Evolutionary conservation across 2,888 invertebrate species (phyloP).

Genomic region (Acanthosepion pharaonis): DNA sequence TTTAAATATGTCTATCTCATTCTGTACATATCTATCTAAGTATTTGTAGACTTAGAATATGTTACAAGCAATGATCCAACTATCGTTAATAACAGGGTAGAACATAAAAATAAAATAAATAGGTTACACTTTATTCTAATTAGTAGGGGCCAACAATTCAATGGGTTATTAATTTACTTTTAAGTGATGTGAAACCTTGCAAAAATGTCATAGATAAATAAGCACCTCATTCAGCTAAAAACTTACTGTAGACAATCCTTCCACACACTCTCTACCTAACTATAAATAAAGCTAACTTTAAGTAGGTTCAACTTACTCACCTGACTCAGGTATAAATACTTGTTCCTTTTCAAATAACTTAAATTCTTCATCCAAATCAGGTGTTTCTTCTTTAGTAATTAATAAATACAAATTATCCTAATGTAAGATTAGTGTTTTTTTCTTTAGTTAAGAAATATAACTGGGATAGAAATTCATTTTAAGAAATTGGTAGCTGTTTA

Average conservation of each 20-base stretch:
- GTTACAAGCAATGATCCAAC: neutral
- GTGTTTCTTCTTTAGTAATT: neutral
- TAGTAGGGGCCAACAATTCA: neutral
- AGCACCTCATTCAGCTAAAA: neutral
- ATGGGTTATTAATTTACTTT: slow-evolving; percentile 11
- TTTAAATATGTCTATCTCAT: neutral
- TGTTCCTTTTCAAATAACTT: slow-evolving; percentile 16
- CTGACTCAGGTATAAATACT: neutral
- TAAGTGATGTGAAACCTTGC: neutral
- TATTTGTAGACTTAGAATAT: neutral
- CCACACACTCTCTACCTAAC: neutral
- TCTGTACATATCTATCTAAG: neutral
- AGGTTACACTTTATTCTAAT: slow-evolving; percentile 33
- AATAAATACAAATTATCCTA: too few species aligned
- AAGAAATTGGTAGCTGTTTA: too few species aligned
- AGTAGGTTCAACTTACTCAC: slow-evolving; percentile 17
- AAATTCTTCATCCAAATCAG: slow-evolving; percentile 5
- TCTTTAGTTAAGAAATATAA: too few species aligned
- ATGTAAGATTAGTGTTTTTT: too few species aligned
- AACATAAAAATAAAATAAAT: neutral
- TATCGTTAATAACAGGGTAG: neutral
- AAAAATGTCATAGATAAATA: neutral
- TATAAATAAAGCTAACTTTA: neutral
- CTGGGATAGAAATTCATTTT: too few species aligned
- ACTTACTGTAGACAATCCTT: neutral